Conservation (phyloP, 2,113 vertebrate species). For the Aviceda subcristata region DNA sequence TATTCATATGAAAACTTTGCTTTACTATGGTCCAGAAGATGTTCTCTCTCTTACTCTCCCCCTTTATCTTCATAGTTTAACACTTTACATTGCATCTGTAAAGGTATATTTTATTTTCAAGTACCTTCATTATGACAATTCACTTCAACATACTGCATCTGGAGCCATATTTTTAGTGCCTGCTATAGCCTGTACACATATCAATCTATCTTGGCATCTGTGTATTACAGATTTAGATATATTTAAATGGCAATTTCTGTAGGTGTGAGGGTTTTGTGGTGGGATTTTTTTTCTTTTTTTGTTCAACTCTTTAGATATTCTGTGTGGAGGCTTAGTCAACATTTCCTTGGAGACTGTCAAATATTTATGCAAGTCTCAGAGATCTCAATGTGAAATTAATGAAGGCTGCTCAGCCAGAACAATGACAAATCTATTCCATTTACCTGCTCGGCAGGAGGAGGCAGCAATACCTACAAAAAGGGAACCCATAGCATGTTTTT, state of each 20-base stretch:
- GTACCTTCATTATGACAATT: background rate
- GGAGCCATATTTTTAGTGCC: background rate
- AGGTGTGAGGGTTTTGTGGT: background rate
- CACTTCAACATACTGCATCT: background rate
- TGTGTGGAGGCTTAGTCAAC: slow-evolving; percentile 38
- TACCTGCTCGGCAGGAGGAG: slow-evolving; percentile 50
- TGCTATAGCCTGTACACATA: background rate
- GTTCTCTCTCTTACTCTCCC: background rate
- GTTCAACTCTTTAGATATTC: slow-evolving; percentile 24
- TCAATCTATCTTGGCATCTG: background rate
- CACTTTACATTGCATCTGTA: background rate
- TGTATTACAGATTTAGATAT: background rate
- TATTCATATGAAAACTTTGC: background rate
- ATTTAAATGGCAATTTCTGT: slow-evolving; percentile 10
- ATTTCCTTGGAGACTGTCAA: slow-evolving; percentile 66
- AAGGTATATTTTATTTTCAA: background rate
- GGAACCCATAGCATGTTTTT: background rate
- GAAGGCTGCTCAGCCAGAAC: slow-evolving; percentile 61
- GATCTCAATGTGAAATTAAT: slow-evolving; percentile 69
- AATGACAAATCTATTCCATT: slow-evolving; percentile 57
- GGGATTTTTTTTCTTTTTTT: background rate
- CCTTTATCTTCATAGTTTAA: background rate
- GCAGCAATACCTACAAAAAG: slow-evolving; percentile 14
- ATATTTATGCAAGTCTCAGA: slow-evolving; percentile 64
- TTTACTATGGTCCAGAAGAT: background rate